Evolutionary conservation across 2,797 vertebrate species (phyloP).

Genomic region (Tokudaia muenninki): DNA sequence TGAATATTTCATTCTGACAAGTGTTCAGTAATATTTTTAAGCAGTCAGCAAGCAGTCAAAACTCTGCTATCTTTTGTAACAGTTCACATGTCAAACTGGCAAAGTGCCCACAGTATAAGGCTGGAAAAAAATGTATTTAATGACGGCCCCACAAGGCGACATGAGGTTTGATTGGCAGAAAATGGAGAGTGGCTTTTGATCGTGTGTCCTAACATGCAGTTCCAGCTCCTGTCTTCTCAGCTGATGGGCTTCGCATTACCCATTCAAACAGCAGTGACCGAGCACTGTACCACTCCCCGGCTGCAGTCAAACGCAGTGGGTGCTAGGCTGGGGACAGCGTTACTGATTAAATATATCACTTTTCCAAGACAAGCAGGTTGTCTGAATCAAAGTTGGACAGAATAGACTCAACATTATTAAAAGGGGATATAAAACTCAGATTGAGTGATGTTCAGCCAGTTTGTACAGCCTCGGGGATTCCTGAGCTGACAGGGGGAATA

Average conservation of each 20-base stretch:
- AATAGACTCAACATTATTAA: conserved; percentile 93
- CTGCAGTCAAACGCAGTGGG: conserved; percentile 93
- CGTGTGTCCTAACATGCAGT: conserved; percentile 99
- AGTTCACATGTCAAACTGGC: conserved; percentile 96
- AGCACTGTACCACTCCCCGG: conserved; percentile 92
- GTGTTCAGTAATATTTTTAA: conserved; percentile 91
- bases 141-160: conserved; percentile 95
- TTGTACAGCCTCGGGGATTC: conserved; percentile 90
- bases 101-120: conserved; percentile 91
- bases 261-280: conserved; percentile 99
- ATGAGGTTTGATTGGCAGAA: conserved; percentile 98
- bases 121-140: conserved; percentile 95
- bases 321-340: conserved; percentile 90
- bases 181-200: conserved; percentile 98
- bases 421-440: conserved; percentile 89
- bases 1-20: conserved; percentile 88
- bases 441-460: conserved; percentile 93
- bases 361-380: conserved; percentile 93
- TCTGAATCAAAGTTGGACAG: conserved; percentile 93
- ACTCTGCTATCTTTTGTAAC: conserved; percentile 92
- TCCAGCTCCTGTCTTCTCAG: conserved; percentile 97
- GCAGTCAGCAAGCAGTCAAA: conserved; percentile 88
- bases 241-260: conserved; percentile 96
- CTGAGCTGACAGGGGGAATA: conserved; percentile 90
- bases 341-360: conserved; percentile 93